These are phyloP conservation scores for Semnornis frantzii DNA, from an alignment of 2,113 vertebrate genomes.

Conservation along the genomic window DNA sequence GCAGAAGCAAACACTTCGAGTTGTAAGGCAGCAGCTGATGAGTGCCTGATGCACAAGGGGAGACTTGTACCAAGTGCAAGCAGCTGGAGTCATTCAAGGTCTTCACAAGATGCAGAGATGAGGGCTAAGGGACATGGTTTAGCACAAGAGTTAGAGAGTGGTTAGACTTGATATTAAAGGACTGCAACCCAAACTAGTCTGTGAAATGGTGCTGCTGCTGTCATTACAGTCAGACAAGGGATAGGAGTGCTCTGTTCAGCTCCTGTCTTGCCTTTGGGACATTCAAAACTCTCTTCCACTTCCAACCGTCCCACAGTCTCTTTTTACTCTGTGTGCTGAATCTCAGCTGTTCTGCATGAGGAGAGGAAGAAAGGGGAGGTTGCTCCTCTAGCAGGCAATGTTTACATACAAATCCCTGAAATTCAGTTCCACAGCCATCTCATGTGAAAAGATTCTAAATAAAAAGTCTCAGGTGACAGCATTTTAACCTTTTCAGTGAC, in stretches of 20 bases:
- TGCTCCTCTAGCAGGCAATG: background rate
- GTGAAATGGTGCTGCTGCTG: background rate
- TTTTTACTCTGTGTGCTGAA: background rate
- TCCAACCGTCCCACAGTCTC: accelerated
- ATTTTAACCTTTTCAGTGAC: background rate
- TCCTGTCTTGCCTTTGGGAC: background rate
- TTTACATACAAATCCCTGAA: background rate
- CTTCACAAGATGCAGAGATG: too few species aligned
- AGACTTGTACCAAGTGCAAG: background rate
- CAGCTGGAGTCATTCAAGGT: background rate
- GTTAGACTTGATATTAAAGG: too few species aligned
- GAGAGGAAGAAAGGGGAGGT: background rate
- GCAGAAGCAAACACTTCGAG: background rate
- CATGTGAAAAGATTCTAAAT: background rate
- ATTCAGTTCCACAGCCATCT: background rate
- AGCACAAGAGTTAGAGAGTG: too few species aligned
- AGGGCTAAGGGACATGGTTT: too few species aligned
- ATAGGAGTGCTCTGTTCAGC: background rate
- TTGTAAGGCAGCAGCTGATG: background rate
- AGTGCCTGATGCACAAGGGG: background rate
- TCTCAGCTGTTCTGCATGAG: background rate
- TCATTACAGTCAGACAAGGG: background rate
- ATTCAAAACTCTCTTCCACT: background rate
- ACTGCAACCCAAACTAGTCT: too few species aligned
- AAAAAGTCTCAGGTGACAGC: background rate